Evolutionary conservation across 1,140 invertebrate genomes (phyloP), one percentile per base, ranked within the genome.

Genomic region (Arion vulgaris): DNA sequence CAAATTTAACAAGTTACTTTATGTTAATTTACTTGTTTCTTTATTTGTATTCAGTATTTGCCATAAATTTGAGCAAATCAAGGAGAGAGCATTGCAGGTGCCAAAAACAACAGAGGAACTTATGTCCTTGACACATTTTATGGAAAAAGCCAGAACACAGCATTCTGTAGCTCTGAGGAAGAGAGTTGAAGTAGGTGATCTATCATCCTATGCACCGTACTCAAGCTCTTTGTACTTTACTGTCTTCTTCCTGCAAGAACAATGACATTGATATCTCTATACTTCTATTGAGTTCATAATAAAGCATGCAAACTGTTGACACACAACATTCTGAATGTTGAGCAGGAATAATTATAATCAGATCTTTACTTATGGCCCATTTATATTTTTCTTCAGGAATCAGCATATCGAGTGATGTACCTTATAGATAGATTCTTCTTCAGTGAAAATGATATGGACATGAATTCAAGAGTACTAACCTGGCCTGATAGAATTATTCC

Each of bases 351-450:
- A n/a, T n/a, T n/a, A n/a, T n/a, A n/a, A n/a, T n/a, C n/a, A n/a
- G n/a, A n/a, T n/a, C n/a, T n/a, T n/a, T n/a, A n/a, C n/a, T n/a
- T n/a, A n/a, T n/a, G n/a, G n/a, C n/a, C n/a, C n/a, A n/a, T n/a
- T n/a, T n/a, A n/a, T n/a, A n/a, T n/a, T n/a, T n/a, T 23, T 41
- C 36, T 0, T 26, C 81, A 90, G 86, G 88, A 90, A 34, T 89
- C 88, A 39, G 87, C 91, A 66, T 84, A 90, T 32, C 83, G 90
- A n/a, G 84, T 93, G 75, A 83, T 88, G 2, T 93, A 91, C 79
- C 87, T 93, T 9, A 88, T 93, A 75, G 91, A 92, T 82, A 87
- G 89, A n/a, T 91, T 89, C 83, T 86, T 91, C 78, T 92, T 92
- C 81, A 85, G 89, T 68, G 83, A 88, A 26, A 91, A 91, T 38